Percentiles rank a stretch among this genome's conserved stretches.
These are phyloP conservation scores for Psittacula echo DNA, from an alignment of 2,797 vertebrate species.

Conservation along the genomic window DNA sequence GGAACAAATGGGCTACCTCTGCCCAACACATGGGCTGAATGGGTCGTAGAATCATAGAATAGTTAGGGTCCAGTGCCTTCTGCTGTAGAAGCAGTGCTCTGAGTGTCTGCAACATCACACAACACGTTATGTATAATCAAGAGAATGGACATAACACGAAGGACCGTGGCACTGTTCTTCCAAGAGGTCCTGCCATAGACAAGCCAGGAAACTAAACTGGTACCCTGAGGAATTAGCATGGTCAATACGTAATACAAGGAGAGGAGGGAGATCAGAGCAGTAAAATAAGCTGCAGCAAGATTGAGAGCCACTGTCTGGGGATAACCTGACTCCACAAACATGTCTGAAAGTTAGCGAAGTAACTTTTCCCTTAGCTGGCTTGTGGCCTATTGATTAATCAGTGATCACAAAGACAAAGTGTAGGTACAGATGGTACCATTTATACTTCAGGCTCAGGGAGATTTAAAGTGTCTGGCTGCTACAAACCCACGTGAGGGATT, in stretches of 20 bases:
- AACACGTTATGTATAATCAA: accelerated
- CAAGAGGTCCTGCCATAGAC: background rate
- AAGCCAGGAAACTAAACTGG: background rate
- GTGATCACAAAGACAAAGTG: background rate
- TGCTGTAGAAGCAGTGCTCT: background rate
- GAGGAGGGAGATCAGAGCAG: background rate
- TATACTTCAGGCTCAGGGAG: background rate
- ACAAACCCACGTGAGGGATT: accelerated
- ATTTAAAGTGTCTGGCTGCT: background rate
- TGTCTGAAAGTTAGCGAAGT: background rate
- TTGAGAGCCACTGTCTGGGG: background rate
- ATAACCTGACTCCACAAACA: background rate
- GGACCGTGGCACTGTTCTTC: background rate
- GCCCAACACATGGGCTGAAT: accelerated
- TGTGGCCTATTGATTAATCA: background rate
- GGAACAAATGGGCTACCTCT: background rate
- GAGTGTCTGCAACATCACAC: background rate
- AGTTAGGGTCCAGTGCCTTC: background rate
- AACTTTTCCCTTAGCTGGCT: background rate
- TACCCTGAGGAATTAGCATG: background rate
- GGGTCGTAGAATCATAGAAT: background rate
- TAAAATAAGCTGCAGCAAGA: background rate
- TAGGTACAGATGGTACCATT: background rate
- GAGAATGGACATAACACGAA: background rate
- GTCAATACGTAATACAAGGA: background rate